These are phyloP conservation scores for Crossocerus cetratus DNA, from an alignment of 2,888 invertebrate genomes.

Conservation along the genomic window DNA sequence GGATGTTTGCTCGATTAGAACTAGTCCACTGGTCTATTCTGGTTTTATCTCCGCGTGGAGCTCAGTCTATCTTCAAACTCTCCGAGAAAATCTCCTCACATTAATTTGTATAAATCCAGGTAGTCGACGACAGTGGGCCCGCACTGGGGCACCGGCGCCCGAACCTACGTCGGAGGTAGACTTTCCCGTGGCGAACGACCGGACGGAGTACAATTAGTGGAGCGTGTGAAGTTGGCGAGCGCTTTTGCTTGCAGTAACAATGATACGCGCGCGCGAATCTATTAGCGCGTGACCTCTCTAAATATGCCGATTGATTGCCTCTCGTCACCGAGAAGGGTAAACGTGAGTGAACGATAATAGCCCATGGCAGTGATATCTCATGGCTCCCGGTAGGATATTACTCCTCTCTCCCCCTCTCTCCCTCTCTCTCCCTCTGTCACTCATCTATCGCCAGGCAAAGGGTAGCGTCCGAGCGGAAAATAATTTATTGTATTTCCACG, in stretches of 20 bases:
- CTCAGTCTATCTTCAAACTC: no score
- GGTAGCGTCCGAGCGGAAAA: background rate
- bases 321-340: slow-evolving; percentile 17
- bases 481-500: no score
- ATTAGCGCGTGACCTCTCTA: slow-evolving; percentile 11
- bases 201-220: background rate
- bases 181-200: background rate
- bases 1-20: no score
- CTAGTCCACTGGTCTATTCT: no score
- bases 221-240: background rate
- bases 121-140: background rate
- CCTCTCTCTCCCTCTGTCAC: background rate
- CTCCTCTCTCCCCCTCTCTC: background rate
- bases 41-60: no score
- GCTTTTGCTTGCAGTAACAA: slow-evolving; percentile 9
- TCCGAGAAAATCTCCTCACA: no score
- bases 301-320: slow-evolving; percentile 30
- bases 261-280: slow-evolving; percentile 8
- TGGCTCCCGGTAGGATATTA: slow-evolving; percentile 2
- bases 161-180: background rate
- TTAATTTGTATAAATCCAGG: no score
- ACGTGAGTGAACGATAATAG: slow-evolving; percentile 26
- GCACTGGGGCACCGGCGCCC: background rate
- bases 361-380: background rate
- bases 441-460: background rate